phyloP scores from a whole-genome alignment of 2,797 vertebrate genomes.

The Brachymystax lenok region DNA sequence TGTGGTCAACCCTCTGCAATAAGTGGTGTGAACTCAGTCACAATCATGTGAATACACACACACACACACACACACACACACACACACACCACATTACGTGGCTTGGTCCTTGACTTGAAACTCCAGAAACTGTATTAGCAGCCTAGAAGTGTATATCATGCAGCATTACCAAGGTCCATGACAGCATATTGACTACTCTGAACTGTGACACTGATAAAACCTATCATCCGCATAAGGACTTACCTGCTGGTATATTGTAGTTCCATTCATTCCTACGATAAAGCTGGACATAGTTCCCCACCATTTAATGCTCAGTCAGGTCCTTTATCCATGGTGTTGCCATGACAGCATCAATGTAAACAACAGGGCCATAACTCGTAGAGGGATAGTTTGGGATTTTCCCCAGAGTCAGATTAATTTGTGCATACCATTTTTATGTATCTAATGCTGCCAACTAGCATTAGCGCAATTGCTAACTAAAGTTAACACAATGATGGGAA shows the following conservation, averaged over 20 bases:
- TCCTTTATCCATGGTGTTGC: not conserved
- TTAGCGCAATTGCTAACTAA: too few species aligned
- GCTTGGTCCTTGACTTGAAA: not conserved
- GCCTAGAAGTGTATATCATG: not conserved
- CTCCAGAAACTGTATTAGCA: not conserved
- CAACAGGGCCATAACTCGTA: constrained; percentile 28
- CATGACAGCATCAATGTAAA: constrained; percentile 12
- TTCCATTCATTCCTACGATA: not conserved
- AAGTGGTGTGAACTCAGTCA: not conserved
- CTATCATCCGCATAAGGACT: not conserved
- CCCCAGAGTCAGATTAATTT: not conserved
- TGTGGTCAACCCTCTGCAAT: constrained; percentile 11
- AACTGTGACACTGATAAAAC: constrained; percentile 4
- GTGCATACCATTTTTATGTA: too few species aligned
- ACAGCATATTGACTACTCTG: not conserved
- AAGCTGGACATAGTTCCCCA: not conserved
- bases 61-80: not conserved
- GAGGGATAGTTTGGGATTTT: constrained; percentile 60
- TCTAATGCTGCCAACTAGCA: too few species aligned
- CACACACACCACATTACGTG: not conserved
- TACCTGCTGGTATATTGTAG: not conserved
- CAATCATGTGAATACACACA: not conserved
- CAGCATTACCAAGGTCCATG: not conserved
- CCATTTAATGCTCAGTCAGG: not conserved
- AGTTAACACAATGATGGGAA: too few species aligned